Evolutionary conservation across 2,797 vertebrate species (phyloP).

Genomic region (Phoebastria nigripes): DNA sequence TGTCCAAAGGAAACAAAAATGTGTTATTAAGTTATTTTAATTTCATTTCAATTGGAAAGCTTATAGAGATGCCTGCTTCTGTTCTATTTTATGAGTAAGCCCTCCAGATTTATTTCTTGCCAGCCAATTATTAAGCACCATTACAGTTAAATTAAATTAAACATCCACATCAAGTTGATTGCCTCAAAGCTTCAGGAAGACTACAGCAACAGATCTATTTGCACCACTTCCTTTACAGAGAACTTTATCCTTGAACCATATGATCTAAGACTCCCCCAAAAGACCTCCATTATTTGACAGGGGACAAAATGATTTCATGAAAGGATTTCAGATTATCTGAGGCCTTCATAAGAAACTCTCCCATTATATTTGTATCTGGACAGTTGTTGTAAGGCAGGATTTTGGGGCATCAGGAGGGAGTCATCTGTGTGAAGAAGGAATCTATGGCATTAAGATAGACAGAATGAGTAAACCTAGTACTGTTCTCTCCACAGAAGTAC

Average conservation of each 20-base stretch:
- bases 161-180: conserved; percentile 28
- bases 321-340: background rate
- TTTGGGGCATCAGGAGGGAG: background rate
- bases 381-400: background rate
- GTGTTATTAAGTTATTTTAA: conserved; percentile 65
- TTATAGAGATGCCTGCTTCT: conserved; percentile 44
- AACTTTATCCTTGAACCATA: background rate
- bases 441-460: background rate
- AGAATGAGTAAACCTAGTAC: background rate
- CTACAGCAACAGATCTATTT: background rate
- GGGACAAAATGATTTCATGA: background rate
- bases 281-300: background rate
- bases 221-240: background rate
- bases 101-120: conserved; percentile 52
- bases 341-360: background rate
- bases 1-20: conserved; percentile 51
- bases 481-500: background rate
- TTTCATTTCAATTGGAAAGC: conserved; percentile 64
- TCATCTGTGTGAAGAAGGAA: background rate
- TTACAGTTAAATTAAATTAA: conserved; percentile 57
- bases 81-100: conserved; percentile 44
- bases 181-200: conserved; percentile 6
- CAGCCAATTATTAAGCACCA: conserved; percentile 20
- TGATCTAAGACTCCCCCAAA: background rate
- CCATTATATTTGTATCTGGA: background rate